Percentiles rank a stretch among this genome's conserved stretches.
phyloP scores from a whole-genome alignment of 2,888 invertebrate genomes.

The Drosophila mercatorum region DNA sequence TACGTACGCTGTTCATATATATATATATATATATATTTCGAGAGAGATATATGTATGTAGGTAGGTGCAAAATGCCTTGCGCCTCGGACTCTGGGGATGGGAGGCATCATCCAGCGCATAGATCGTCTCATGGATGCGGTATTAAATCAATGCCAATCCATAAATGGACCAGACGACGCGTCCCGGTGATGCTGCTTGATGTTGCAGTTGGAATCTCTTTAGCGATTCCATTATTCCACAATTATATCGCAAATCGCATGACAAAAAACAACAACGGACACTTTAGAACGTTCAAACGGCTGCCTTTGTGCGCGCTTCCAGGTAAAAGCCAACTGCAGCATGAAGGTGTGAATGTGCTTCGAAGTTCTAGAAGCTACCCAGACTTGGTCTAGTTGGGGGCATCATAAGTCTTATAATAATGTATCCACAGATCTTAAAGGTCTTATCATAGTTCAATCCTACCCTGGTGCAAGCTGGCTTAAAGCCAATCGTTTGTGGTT shows the following conservation, averaged over 20 bases:
- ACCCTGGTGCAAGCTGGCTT: not conserved
- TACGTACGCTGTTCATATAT: slow-evolving; percentile 27
- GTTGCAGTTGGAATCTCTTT: slow-evolving; percentile 66
- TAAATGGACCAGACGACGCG: slow-evolving; percentile 72
- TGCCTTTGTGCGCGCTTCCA: slow-evolving; percentile 37
- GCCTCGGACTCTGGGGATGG: slow-evolving; percentile 80
- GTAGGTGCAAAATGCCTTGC: slow-evolving; percentile 83
- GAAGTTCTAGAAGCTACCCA: slow-evolving; percentile 1
- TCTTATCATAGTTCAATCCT: no score
- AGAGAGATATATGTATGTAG: slow-evolving; percentile 5
- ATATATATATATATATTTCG: slow-evolving; percentile 3
- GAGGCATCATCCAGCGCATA: slow-evolving; percentile 52
- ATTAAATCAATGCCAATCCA: slow-evolving; percentile 81
- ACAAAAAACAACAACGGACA: slow-evolving; percentile 12
- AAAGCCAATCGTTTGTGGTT: slow-evolving; percentile 23
- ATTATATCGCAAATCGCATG: slow-evolving; percentile 67
- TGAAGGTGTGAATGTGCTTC: slow-evolving; percentile 46
- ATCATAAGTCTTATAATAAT: not conserved
- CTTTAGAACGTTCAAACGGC: slow-evolving; percentile 16
- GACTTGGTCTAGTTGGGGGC: not conserved
- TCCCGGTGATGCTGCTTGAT: slow-evolving; percentile 46
- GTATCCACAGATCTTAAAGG: not conserved
- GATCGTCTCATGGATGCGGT: slow-evolving; percentile 55
- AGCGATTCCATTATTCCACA: slow-evolving; percentile 76
- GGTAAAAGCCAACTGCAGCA: slow-evolving; percentile 16